phyloP scores from a whole-genome alignment of 2,888 invertebrate genomes.

The Agrilus mali region DNA sequence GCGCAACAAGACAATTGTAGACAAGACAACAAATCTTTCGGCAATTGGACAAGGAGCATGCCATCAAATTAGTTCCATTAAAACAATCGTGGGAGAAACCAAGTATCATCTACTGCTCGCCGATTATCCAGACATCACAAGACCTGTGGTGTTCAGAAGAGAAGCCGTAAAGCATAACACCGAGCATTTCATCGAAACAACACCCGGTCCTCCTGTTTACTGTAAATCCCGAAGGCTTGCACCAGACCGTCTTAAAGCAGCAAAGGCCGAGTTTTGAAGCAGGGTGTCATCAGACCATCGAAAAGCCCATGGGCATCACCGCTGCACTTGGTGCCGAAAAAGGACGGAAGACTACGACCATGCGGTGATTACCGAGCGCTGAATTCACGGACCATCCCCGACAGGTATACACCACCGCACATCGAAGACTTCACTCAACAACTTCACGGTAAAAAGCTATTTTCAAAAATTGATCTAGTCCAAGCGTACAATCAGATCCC shows the following conservation, averaged over 20 bases:
- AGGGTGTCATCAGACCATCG: slow-evolving; percentile 17
- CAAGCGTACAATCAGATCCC: too few relatives aligned
- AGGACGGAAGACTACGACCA: slow-evolving; percentile 8
- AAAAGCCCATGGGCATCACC: slow-evolving; percentile 18
- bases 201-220: slow-evolving; percentile 20
- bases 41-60: too few relatives aligned
- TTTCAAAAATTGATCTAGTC: too few relatives aligned
- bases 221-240: slow-evolving; percentile 19
- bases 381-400: slow-evolving; percentile 13
- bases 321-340: slow-evolving; percentile 20
- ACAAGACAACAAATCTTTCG: too few relatives aligned
- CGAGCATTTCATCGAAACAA: neutral
- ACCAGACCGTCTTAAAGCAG: slow-evolving; percentile 14
- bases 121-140: neutral
- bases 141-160: neutral
- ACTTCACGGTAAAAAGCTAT: slow-evolving; percentile 1
- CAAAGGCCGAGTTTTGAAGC: slow-evolving; percentile 17
- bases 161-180: neutral
- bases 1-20: too few relatives aligned
- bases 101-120: too few relatives aligned
- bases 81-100: too few relatives aligned
- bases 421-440: slow-evolving; percentile 14
- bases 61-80: too few relatives aligned
- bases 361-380: slow-evolving; percentile 17
- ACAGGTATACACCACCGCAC: slow-evolving; percentile 13